phyloP scores from a whole-genome alignment of 2,888 invertebrate species.

The Autographa pulchrina region DNA sequence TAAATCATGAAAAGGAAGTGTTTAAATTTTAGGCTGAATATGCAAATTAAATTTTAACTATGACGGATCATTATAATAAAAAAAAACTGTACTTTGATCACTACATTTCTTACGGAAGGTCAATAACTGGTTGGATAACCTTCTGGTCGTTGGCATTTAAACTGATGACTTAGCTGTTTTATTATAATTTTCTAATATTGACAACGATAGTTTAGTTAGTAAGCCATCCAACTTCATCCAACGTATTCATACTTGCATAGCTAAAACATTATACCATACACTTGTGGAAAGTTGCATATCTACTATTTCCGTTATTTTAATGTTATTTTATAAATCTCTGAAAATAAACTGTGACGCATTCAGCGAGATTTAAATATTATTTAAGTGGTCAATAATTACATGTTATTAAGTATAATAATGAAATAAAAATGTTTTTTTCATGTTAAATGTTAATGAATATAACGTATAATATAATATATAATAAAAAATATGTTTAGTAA shows the following conservation, averaged over 20 bases:
- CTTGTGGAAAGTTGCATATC: background rate
- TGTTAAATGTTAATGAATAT: no score
- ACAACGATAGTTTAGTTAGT: background rate
- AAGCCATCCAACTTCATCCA: background rate
- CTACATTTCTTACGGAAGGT: slow-evolving; percentile 22
- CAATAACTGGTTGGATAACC: slow-evolving; percentile 28
- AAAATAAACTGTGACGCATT: background rate
- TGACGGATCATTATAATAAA: background rate
- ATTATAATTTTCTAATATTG: slow-evolving; percentile 10
- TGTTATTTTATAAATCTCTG: background rate
- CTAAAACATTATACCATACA: background rate
- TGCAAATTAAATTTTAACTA: background rate
- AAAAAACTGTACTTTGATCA: slow-evolving; percentile 25
- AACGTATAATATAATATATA: no score
- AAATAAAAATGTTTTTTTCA: no score
- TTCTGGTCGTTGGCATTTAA: slow-evolving; percentile 32
- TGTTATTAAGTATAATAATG: no score
- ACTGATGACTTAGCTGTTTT: slow-evolving; percentile 17
- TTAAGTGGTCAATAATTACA: no score
- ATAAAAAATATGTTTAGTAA: no score
- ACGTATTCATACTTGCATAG: background rate
- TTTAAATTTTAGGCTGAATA: background rate
- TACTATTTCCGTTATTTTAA: background rate
- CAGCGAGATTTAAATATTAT: no score
- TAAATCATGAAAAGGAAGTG: background rate